Conservation (phyloP, 2,113 vertebrate genomes). For the Passerina amoena region DNA sequence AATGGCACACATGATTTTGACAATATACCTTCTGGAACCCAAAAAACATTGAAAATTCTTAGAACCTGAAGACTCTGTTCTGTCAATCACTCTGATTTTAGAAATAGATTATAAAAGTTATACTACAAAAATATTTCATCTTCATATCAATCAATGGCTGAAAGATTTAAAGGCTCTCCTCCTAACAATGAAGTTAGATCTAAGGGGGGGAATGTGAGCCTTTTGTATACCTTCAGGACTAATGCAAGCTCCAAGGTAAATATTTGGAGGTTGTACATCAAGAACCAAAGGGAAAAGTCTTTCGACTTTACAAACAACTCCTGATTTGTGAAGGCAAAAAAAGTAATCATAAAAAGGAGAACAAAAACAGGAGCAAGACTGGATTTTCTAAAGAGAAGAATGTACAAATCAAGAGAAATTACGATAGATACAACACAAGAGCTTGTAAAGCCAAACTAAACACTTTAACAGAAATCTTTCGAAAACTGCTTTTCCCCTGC, state of each 20-base stretch:
- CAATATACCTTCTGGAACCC: slow-evolving; percentile 1
- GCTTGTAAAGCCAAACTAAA: slow-evolving; percentile 47
- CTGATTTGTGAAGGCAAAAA: slow-evolving; percentile 50
- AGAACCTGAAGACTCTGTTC: slow-evolving; percentile 39
- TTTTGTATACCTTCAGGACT: slow-evolving; percentile 57
- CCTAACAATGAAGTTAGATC: not conserved
- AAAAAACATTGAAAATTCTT: slow-evolving; percentile 39
- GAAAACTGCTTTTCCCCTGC: not conserved
- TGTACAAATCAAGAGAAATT: slow-evolving; percentile 49
- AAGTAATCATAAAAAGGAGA: slow-evolving; percentile 20
- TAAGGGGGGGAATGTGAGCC: slow-evolving; percentile 20
- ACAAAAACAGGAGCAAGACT: slow-evolving; percentile 22
- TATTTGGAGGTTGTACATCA: slow-evolving; percentile 58
- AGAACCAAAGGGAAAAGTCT: slow-evolving; percentile 56
- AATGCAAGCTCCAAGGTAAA: slow-evolving; percentile 47
- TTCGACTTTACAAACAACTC: slow-evolving; percentile 30
- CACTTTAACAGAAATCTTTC: slow-evolving; percentile 20
- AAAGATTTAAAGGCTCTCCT: slow-evolving; percentile 45
- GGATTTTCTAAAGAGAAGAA: slow-evolving; percentile 58
- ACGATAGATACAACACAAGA: slow-evolving; percentile 35
- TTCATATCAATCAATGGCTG: slow-evolving; percentile 53
- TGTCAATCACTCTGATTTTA: slow-evolving; percentile 33
- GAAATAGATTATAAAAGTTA: slow-evolving; percentile 64
- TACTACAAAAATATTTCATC: slow-evolving; percentile 65
- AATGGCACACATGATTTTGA: slow-evolving; percentile 55